Evolutionary conservation across 2,797 vertebrate species (phyloP), one percentile per base, ranked within the genome.

Genomic region (Aplochiton taeniatus): DNA sequence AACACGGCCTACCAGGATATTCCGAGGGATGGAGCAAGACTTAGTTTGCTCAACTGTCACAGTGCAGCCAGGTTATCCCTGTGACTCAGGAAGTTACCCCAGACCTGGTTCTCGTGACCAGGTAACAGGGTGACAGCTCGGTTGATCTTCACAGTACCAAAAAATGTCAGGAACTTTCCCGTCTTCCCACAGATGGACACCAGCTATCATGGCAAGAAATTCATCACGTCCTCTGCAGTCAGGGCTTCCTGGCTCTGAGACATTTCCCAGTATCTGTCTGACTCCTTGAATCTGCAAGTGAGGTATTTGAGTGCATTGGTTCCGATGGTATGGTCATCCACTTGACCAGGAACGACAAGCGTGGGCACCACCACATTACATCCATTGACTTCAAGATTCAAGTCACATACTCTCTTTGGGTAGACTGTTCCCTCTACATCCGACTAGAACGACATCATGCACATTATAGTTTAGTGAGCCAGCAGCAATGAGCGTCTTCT

Each of bases 251-350:
- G 0, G 31, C 16, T 9, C 20, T 1, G 10, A 43, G 16, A 49
- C 16, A n/a, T 8, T 44, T 58, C 55, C 55, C 55, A 58, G 45
- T 58, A 58, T 31, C 18, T 19, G 16, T 51, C 20, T 31, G 55
- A 48, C 12, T 66, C 18, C 31, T 66, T 66, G 46, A 66, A 31
- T 49, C n/a, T 42, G 44, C 13, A 54, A 18, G 41, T 50, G 10
- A 66, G 47, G 31, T 41, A 51, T 14, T 52, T 66, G 47, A 42
- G 58, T 41, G 44, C 45, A 58, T 58, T 58, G 9, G 44, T 65
- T 14, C 53, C 63, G 9, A 65, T 14, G 14, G 57, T 47, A 10
- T 50, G 11, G 11, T 66, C 54, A 58, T 58, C 56, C 20, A 48
- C 41, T n/a, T 66, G 63, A 17, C 54, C 43, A n/a, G 53, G 44